phyloP scores from a whole-genome alignment of 2,888 invertebrate genomes.

The Caenorhabditis japonica region DNA sequence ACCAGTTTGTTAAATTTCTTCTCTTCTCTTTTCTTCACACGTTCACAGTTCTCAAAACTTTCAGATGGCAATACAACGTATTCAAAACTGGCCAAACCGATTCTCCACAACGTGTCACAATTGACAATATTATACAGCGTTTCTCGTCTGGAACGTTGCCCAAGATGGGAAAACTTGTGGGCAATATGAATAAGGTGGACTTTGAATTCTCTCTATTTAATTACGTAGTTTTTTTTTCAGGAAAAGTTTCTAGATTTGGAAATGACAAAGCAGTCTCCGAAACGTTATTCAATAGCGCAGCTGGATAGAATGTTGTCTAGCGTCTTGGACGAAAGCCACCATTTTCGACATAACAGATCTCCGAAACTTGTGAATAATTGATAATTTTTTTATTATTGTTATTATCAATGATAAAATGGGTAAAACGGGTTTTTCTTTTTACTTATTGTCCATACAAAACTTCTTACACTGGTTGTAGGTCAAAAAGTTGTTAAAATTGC shows the following conservation, averaged over 20 bases:
- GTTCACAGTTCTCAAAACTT: background rate
- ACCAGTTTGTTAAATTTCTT: conserved; percentile 33
- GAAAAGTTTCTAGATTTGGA: conserved; percentile 31
- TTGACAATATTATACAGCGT: conserved; percentile 68
- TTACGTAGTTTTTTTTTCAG: background rate
- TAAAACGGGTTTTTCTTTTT: conserved; percentile 33
- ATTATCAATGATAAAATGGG: background rate
- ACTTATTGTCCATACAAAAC: conserved; percentile 55
- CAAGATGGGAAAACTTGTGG: conserved; percentile 30
- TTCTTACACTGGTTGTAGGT: conserved; percentile 66
- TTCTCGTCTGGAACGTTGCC: conserved; percentile 53
- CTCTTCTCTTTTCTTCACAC: background rate
- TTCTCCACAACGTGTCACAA: conserved; percentile 72
- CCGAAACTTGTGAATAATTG: conserved; percentile 40
- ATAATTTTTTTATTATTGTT: background rate
- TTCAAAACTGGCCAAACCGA: conserved; percentile 75
- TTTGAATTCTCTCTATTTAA: background rate
- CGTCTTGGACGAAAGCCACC: conserved; percentile 21
- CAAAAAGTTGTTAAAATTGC: conserved; percentile 73
- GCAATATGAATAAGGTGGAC: conserved; percentile 23
- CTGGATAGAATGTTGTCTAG: conserved; percentile 42
- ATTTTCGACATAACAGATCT: conserved; percentile 35
- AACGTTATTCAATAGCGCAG: conserved; percentile 41
- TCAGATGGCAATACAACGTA: conserved; percentile 76
- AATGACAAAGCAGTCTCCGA: conserved; percentile 24